phyloP scores from a whole-genome alignment of 2,113 vertebrate genomes.

The Bubo scandiacus region DNA sequence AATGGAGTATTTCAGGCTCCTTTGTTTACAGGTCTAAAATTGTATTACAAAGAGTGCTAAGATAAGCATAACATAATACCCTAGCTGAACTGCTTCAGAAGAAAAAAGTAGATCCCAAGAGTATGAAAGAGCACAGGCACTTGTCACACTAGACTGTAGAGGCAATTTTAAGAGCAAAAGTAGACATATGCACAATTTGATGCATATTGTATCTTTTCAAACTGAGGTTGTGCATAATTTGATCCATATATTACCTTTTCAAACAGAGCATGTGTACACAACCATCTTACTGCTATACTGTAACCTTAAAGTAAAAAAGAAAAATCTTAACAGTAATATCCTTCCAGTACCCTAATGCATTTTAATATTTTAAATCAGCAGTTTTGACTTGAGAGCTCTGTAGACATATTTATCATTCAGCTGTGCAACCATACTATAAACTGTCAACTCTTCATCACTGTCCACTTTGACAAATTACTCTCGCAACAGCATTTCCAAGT shows the following conservation, averaged over 20 bases:
- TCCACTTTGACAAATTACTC: conserved; percentile 73
- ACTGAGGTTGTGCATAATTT: neutral
- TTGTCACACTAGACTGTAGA: neutral
- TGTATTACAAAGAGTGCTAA: neutral
- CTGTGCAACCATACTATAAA: conserved; percentile 38
- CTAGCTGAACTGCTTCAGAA: neutral
- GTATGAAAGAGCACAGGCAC: neutral
- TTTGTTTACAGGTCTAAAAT: neutral
- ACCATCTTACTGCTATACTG: neutral
- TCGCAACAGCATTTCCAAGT: conserved; percentile 67
- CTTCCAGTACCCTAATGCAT: conserved; percentile 6
- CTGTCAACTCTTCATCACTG: conserved; percentile 61
- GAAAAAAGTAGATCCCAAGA: neutral
- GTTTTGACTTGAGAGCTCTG: conserved; percentile 14
- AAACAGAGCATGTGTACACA: neutral
- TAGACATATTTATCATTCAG: conserved; percentile 51
- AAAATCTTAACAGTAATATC: neutral
- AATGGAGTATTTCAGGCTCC: neutral
- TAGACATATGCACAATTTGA: neutral
- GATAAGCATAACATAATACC: neutral
- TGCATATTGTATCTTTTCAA: neutral
- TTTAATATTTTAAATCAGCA: conserved; percentile 37
- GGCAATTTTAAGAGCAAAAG: neutral
- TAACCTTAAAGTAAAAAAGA: neutral
- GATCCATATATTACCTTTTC: neutral